These are phyloP conservation scores for Coelinius sp. DNA, from an alignment of 2,888 invertebrate species.

Conservation along the genomic window DNA sequence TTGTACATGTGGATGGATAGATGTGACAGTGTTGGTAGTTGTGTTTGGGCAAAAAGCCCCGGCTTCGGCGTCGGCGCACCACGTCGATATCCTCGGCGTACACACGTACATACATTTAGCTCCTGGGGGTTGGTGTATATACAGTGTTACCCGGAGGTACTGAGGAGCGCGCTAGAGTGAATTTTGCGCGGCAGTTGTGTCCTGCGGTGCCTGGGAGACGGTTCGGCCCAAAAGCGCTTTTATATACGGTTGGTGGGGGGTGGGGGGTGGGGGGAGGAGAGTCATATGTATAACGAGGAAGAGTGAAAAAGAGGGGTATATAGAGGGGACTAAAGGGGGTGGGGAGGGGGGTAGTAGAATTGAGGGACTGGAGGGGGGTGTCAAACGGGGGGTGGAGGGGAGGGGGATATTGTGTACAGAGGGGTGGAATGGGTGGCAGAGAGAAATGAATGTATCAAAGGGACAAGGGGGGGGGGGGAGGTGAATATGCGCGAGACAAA, in stretches of 20 bases:
- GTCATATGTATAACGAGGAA: slow-evolving; percentile 36
- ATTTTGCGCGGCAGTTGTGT: slow-evolving; percentile 47
- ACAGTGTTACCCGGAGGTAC: slow-evolving; percentile 10
- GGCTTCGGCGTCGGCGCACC: slow-evolving; percentile 50
- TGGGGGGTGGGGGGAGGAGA: no score
- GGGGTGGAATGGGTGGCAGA: slow-evolving; percentile 45
- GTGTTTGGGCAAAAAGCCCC: slow-evolving; percentile 54
- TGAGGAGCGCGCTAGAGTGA: slow-evolving; percentile 34
- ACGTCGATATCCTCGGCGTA: slow-evolving; percentile 23
- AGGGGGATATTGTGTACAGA: slow-evolving; percentile 26
- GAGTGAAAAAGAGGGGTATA: slow-evolving; percentile 9
- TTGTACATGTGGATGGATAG: background rate
- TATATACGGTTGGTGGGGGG: background rate
- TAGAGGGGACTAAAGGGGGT: background rate
- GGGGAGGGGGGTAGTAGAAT: slow-evolving; percentile 44
- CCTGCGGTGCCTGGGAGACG: slow-evolving; percentile 47
- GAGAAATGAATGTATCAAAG: background rate
- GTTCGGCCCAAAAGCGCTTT: slow-evolving; percentile 27
- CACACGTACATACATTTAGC: background rate
- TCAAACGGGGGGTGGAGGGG: slow-evolving; percentile 60
- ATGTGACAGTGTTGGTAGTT: slow-evolving; percentile 46
- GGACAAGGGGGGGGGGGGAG: no score
- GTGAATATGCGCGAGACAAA: slow-evolving; percentile 12
- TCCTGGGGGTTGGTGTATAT: background rate
- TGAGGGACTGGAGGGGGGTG: slow-evolving; percentile 66